Base-by-base conservation (phyloP, 2,888 invertebrate species). In the Drosophila koepferae region DNA sequence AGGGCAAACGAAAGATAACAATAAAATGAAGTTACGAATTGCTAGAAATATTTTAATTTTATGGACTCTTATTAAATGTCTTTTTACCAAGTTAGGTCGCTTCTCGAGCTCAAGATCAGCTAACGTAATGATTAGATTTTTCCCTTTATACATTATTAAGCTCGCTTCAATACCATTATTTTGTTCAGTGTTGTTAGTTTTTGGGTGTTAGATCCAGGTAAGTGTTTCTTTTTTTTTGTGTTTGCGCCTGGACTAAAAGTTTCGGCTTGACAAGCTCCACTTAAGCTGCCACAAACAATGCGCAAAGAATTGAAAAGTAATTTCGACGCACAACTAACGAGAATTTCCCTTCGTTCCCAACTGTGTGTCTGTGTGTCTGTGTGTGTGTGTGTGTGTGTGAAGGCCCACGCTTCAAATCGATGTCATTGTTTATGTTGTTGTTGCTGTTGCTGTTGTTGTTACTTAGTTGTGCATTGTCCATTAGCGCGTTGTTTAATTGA, bases 401-500 rank as follows among this genome's bases (percentile, higher is more conserved):
- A 55, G 49, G 61, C 70, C 74, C 77, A 71, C 70, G 60, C 70
- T 62, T 44, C 63, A 64, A 79, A 81, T 72, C 73, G 66, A 73
- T 75, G 75, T 68, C 70, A 66, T 59, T 73, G 59, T 62, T 68
- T 59, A 62, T 72, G 62, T 49, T 58, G 63, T 38, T 71, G 43
- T 23, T 55, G 43, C 31, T 55, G 51, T 54, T 49, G 44, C 38
- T 51, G 51, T 41, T 60, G 63, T 61, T 53, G 36, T 18, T 64
- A 46, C 53, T 77, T 71, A 61, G 69, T 54, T 67, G 58, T 60
- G 53, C 56, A 56, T 63, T 74, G 65, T 73, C 81, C 90, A 86
- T 88, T 89, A 86, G 80, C 76, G 86, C 75, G 81, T 70, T 80
- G 80, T 90, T 91, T 90, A 90, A 91, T 90, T 89, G 90, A 90